Percentiles rank a stretch among this genome's conserved stretches.
Conservation (phyloP, 2,888 invertebrate species). For the Lasioglossum zephyrum region DNA sequence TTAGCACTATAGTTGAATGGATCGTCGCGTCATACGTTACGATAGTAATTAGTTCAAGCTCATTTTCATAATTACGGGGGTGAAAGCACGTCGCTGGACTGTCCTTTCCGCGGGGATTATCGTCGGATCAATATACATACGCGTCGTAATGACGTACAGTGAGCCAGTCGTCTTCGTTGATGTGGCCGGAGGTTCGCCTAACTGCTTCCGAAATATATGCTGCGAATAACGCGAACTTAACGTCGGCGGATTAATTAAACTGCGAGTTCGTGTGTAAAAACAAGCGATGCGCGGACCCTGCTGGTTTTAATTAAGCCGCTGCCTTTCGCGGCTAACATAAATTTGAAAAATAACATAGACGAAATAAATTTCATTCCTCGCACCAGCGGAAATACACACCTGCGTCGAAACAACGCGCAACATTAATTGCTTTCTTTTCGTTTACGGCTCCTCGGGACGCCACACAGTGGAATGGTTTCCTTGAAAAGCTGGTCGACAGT, state of each 20-base stretch:
- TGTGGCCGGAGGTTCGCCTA: background rate
- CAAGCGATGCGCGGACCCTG: slow-evolving; percentile 30
- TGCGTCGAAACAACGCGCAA: background rate
- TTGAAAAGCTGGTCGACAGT: too few relatives aligned
- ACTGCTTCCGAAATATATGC: slow-evolving; percentile 48
- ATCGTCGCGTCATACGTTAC: slow-evolving; percentile 1
- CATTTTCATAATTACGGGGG: slow-evolving; percentile 46
- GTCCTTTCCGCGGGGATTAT: slow-evolving; percentile 17
- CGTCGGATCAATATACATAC: slow-evolving; percentile 32
- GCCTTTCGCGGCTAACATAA: slow-evolving; percentile 25
- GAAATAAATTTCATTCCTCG: slow-evolving; percentile 27
- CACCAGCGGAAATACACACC: background rate
- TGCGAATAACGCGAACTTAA: slow-evolving; percentile 35
- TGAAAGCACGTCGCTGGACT: background rate
- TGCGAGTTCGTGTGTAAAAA: slow-evolving; percentile 40
- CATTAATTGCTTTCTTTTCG: background rate
- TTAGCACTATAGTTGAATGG: background rate
- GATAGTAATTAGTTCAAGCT: slow-evolving; percentile 45
- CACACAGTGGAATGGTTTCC: too few relatives aligned
- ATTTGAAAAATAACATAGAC: slow-evolving; percentile 38
- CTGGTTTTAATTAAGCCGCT: slow-evolving; percentile 47
- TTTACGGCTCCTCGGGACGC: background rate
- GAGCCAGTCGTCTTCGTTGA: background rate
- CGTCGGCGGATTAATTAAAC: slow-evolving; percentile 51
- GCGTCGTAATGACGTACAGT: slow-evolving; percentile 6